A percentile compares a stretch with the other conserved stretches of the same genome.
These are phyloP conservation scores for Corythaeola cristata DNA, from an alignment of 2,113 vertebrate species.

Conservation along the genomic window DNA sequence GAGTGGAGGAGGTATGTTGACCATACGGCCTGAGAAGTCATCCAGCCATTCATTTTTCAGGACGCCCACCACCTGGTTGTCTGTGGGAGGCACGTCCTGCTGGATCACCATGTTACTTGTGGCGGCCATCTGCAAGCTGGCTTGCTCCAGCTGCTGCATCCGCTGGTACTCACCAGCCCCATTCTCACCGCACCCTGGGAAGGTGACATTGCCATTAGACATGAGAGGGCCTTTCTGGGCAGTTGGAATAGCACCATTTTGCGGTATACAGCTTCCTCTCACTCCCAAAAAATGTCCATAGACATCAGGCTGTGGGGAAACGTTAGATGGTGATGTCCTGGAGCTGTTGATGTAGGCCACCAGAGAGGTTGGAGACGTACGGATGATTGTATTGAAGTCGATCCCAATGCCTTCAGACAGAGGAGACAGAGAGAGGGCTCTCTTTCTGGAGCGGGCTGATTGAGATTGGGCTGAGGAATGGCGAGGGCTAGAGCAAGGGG, in stretches of 20 bases:
- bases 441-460: constrained; percentile 82
- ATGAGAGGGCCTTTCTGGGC: constrained; percentile 67
- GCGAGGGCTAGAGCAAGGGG: constrained; percentile 72
- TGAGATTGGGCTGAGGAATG: constrained; percentile 74
- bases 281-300: constrained; percentile 93
- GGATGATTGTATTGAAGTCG: constrained; percentile 92
- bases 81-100: constrained; percentile 68
- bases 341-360: constrained; percentile 93
- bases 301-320: constrained; percentile 87
- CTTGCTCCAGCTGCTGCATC: constrained; percentile 84
- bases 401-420: constrained; percentile 89
- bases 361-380: constrained; percentile 91
- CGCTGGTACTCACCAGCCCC: constrained; percentile 62
- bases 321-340: constrained; percentile 79
- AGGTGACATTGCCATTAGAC: constrained; percentile 43
- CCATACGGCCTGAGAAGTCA: constrained; percentile 48
- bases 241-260: constrained; percentile 52
- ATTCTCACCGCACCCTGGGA: constrained; percentile 50
- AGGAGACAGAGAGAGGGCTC: constrained; percentile 86
- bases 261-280: constrained; percentile 87
- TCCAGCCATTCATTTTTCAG: constrained; percentile 68
- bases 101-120: constrained; percentile 88
- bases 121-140: constrained; percentile 66
- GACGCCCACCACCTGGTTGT: constrained; percentile 18
- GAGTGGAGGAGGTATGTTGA: constrained; percentile 50